phyloP scores from a whole-genome alignment of 2,888 invertebrate species.

The Cephalotes varians region DNA sequence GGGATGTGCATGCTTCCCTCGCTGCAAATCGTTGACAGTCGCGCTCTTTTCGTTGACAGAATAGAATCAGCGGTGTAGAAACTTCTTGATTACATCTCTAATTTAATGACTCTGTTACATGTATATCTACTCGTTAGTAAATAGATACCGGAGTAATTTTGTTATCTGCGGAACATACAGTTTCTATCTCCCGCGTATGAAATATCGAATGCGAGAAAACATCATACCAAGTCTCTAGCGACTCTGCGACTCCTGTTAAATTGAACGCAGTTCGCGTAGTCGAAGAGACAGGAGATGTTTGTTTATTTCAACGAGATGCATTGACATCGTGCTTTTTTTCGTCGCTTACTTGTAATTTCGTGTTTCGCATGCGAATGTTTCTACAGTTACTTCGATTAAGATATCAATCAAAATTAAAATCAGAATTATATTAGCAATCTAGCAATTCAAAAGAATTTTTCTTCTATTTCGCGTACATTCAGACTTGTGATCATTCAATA shows the following conservation, averaged over 20 bases:
- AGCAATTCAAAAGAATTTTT: background rate
- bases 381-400: background rate
- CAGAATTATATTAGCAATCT: too few relatives aligned
- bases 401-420: background rate
- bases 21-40: constrained; percentile 30
- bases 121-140: constrained; percentile 29
- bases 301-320: constrained; percentile 35
- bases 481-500: background rate
- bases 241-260: constrained; percentile 49
- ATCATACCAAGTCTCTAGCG: constrained; percentile 1
- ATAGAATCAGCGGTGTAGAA: constrained; percentile 22
- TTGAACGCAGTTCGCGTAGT: constrained; percentile 20
- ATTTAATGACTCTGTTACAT: constrained; percentile 29
- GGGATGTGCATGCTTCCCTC: constrained; percentile 17
- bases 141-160: constrained; percentile 34
- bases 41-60: background rate
- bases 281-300: constrained; percentile 16
- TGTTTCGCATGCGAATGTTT: constrained; percentile 14
- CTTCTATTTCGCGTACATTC: constrained; percentile 1
- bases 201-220: constrained; percentile 34
- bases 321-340: constrained; percentile 17
- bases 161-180: constrained; percentile 9
- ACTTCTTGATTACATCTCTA: constrained; percentile 38
- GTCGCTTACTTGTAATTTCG: constrained; percentile 17
- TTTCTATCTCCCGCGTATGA: constrained; percentile 26